Percentiles rank a stretch among this genome's conserved stretches.
Evolutionary conservation across 2,797 vertebrate genomes (phyloP).

Genomic region (Nothura maculosa): DNA sequence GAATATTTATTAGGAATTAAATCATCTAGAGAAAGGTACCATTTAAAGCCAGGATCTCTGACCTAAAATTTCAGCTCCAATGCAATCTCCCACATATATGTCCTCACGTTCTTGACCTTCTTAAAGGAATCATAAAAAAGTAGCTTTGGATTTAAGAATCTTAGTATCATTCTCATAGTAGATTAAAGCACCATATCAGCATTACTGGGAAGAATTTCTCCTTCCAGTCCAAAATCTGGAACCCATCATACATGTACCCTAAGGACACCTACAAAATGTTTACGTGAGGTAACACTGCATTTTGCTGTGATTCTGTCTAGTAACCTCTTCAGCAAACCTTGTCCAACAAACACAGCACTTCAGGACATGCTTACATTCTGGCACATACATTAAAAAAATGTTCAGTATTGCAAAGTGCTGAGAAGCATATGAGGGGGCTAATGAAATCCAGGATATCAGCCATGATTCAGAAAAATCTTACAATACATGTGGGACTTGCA

Average conservation of each 20-base stretch:
- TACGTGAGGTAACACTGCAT: not conserved
- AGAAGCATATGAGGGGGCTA: not conserved
- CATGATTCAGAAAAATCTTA: not conserved
- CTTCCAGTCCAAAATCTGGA: not conserved
- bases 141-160: not conserved
- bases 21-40: not conserved
- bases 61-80: not conserved
- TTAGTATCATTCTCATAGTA: not conserved
- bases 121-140: not conserved
- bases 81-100: not conserved
- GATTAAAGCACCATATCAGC: not conserved
- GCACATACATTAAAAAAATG: not conserved
- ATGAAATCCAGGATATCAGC: not conserved
- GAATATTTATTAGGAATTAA: not conserved
- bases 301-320: not conserved
- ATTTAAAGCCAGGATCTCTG: not conserved
- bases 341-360: not conserved
- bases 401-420: not conserved
- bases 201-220: not conserved
- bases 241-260: accelerated
- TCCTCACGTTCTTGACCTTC: not conserved
- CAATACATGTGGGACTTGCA: not conserved
- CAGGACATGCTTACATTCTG: not conserved
- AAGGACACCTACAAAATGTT: not conserved
- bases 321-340: not conserved